These are phyloP conservation scores for Eupithecia exiguata DNA, from an alignment of 2,888 invertebrate species.

Conservation along the genomic window DNA sequence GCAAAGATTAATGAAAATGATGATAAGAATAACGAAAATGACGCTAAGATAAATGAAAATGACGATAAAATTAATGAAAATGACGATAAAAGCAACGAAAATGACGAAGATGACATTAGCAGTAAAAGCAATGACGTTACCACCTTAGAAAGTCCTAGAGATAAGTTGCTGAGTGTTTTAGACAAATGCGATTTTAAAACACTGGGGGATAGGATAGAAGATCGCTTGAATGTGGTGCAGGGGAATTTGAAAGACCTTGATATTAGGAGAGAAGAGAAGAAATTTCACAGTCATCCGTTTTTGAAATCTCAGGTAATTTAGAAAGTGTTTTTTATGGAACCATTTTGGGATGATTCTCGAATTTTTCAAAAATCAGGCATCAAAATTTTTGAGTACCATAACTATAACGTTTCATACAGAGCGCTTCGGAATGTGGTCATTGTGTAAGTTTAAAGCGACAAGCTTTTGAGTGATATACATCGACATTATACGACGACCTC, in stretches of 20 bases:
- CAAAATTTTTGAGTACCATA: no score
- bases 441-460: no score
- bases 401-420: no score
- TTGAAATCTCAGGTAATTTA: conserved; percentile 21
- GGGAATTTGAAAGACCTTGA: conserved; percentile 67
- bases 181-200: conserved; percentile 80
- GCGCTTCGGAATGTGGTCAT: no score
- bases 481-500: no score
- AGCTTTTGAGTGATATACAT: no score
- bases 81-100: conserved; percentile 1
- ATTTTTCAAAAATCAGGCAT: no score
- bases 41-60: neutral
- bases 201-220: conserved; percentile 77
- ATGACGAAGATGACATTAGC: neutral
- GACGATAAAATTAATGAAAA: neutral
- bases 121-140: conserved; percentile 9
- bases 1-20: conserved; percentile 2
- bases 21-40: neutral
- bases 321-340: no score
- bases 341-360: no score
- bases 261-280: conserved; percentile 32
- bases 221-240: conserved; percentile 66
- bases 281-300: neutral
- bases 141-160: conserved; percentile 5
- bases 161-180: conserved; percentile 69